These are phyloP conservation scores for Dendrocincla fuliginosa DNA, from an alignment of 2,797 vertebrate genomes.

Conservation along the genomic window DNA sequence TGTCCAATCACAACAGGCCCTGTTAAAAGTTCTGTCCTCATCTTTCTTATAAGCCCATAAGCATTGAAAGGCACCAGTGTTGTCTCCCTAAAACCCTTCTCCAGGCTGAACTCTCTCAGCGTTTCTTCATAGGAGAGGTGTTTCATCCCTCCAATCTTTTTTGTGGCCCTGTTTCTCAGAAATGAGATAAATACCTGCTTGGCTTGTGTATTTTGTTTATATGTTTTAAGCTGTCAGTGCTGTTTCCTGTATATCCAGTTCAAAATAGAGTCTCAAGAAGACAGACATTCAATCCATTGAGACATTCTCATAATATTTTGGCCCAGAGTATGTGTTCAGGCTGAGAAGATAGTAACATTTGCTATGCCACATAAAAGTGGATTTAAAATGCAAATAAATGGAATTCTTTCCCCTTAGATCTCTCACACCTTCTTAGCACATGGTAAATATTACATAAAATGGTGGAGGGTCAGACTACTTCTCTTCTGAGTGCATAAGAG, in stretches of 20 bases:
- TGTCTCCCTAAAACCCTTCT: background rate
- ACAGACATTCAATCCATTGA: background rate
- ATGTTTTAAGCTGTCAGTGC: background rate
- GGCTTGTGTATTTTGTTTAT: background rate
- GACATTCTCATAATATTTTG: background rate
- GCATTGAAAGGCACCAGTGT: rapidly evolving
- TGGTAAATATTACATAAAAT: background rate
- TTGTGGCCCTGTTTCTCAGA: background rate
- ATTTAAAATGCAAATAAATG: slow-evolving; percentile 47
- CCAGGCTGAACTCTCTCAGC: background rate
- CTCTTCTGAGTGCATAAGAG: slow-evolving; percentile 9
- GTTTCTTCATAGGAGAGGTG: background rate
- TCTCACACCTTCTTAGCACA: background rate
- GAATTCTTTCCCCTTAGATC: background rate
- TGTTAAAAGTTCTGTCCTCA: background rate
- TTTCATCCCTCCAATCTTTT: background rate
- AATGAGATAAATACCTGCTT: background rate
- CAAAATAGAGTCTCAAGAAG: background rate
- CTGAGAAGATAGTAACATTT: background rate
- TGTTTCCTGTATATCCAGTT: background rate
- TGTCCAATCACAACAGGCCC: rapidly evolving
- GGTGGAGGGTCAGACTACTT: background rate
- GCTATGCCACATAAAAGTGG: background rate
- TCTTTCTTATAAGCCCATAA: background rate
- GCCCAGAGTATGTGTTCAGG: background rate